Evolutionary conservation across 2,113 vertebrate species (phyloP).

Genomic region (Bambusicola thoracicus): DNA sequence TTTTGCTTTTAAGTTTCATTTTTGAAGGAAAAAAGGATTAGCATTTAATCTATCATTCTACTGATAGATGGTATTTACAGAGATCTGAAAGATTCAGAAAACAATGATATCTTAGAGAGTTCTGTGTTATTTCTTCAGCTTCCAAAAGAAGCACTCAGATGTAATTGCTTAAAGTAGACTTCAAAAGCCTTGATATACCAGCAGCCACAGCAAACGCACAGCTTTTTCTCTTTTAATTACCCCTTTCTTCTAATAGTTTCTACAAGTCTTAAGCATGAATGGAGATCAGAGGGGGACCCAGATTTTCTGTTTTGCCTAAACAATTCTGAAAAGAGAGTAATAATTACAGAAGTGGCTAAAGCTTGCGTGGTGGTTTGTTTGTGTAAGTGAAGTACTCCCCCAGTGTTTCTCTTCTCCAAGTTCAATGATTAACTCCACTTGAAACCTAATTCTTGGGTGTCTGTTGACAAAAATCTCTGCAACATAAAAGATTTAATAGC

Average conservation of each 20-base stretch:
- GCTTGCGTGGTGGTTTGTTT: conserved; percentile 26
- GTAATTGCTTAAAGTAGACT: conserved; percentile 62
- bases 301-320: conserved; percentile 50
- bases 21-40: conserved; percentile 20
- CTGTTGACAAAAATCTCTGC: conserved; percentile 60
- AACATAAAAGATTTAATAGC: conserved; percentile 58
- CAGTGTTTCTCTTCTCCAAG: conserved; percentile 43
- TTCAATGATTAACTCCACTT: conserved; percentile 62
- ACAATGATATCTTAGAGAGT: conserved; percentile 15
- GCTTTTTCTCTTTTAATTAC: conserved; percentile 50
- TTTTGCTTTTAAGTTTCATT: conserved; percentile 35
- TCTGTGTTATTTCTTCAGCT: neutral
- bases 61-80: conserved; percentile 17
- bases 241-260: conserved; percentile 36
- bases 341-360: conserved; percentile 44
- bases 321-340: conserved; percentile 41
- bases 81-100: neutral
- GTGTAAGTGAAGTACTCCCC: conserved; percentile 12
- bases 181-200: conserved; percentile 51
- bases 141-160: conserved; percentile 42
- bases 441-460: conserved; percentile 21
- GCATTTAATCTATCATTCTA: conserved; percentile 2
- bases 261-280: conserved; percentile 49
- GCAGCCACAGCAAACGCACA: conserved; percentile 44
- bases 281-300: conserved; percentile 48